Conservation (phyloP, 2,113 vertebrate species). For the Xenopus borealis region DNA sequence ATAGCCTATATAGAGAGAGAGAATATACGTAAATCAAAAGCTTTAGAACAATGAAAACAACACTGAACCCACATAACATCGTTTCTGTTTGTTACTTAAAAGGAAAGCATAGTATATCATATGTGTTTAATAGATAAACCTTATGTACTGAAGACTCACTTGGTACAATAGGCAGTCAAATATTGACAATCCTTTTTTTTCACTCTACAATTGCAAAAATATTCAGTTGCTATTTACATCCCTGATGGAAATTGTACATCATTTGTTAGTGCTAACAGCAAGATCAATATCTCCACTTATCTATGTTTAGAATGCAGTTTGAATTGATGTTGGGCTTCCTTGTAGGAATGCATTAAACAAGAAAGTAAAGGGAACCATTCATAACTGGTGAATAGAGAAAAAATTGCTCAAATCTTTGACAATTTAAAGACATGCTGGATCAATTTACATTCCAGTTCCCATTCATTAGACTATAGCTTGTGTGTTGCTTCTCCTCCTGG, state of each 20-base stretch:
- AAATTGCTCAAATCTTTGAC: neutral
- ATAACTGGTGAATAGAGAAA: neutral
- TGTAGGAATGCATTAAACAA: neutral
- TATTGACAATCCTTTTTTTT: neutral
- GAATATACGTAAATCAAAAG: no score
- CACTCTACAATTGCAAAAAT: neutral
- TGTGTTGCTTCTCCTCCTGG: neutral
- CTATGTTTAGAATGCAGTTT: conserved; percentile 6
- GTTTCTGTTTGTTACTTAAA: no score
- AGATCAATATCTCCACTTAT: conserved; percentile 1
- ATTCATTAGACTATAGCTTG: neutral
- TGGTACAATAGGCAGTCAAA: neutral
- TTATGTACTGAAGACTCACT: neutral
- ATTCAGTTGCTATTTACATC: conserved; percentile 4
- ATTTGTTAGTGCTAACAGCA: neutral
- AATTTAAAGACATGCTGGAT: neutral
- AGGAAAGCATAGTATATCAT: neutral
- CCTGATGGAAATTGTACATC: neutral
- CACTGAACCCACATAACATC: no score
- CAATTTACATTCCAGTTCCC: neutral
- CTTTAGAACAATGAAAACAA: no score
- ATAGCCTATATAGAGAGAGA: no score
- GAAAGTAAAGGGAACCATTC: neutral
- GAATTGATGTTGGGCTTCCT: neutral
- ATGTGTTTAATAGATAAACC: neutral